A percentile compares a stretch with the other conserved stretches of the same genome.
Evolutionary conservation across 2,888 invertebrate species (phyloP).

Genomic region (Chromoteleia sp.): DNA sequence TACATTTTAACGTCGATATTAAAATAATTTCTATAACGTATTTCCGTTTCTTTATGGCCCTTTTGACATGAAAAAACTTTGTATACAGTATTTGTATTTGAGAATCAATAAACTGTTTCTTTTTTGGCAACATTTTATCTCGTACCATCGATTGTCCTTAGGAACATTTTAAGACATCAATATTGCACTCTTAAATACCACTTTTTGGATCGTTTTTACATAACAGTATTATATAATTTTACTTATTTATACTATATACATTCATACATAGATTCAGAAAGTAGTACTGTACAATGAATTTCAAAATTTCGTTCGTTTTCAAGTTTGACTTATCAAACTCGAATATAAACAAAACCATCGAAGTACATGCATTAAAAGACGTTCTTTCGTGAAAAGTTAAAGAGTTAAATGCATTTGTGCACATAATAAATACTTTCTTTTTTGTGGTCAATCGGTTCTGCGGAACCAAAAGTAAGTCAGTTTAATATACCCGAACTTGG

Average conservation of each 20-base stretch:
- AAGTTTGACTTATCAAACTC: not conserved
- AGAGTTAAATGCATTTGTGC: conserved; percentile 46
- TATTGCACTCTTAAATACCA: conserved; percentile 37
- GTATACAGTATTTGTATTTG: conserved; percentile 4
- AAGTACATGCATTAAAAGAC: conserved; percentile 26
- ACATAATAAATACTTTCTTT: conserved; percentile 54
- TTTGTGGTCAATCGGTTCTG: conserved; percentile 43
- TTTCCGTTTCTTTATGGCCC: conserved; percentile 27
- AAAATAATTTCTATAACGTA: conserved; percentile 37
- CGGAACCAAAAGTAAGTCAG: conserved; percentile 39
- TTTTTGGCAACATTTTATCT: conserved; percentile 37
- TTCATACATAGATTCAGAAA: conserved; percentile 39
- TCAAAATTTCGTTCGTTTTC: conserved; percentile 1
- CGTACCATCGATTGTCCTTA: conserved; percentile 41
- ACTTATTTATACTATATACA: conserved; percentile 53
- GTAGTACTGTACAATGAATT: conserved; percentile 35
- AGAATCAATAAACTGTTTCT: conserved; percentile 16
- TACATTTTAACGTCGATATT: conserved; percentile 36
- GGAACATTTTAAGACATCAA: conserved; percentile 52
- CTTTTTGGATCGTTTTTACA: conserved; percentile 8
- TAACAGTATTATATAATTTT: conserved; percentile 14
- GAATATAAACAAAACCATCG: conserved; percentile 1
- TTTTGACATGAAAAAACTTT: conserved; percentile 36
- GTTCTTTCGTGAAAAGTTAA: conserved; percentile 15
- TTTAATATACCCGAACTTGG: conserved; percentile 22